Evolutionary conservation across 2,113 vertebrate species (phyloP), one percentile per base, ranked within the genome.

Genomic region (Strix aluco): DNA sequence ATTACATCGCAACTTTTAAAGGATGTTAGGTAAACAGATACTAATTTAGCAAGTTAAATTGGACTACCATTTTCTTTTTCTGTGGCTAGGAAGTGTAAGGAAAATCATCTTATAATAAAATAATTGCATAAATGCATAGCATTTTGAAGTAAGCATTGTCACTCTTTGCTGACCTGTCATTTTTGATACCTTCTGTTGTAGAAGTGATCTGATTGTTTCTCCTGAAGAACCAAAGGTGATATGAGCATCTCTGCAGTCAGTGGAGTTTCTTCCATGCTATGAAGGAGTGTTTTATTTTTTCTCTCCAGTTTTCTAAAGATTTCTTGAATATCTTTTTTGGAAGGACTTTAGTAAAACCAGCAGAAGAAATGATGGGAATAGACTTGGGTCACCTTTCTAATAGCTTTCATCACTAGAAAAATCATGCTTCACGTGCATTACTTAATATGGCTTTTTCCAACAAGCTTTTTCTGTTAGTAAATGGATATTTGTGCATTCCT

Each of bases 131-230:
- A 89, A 23, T 34, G 79, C 9, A 2, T 34, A 87, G 69, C 40
- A 30, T 66, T 85, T 73, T 88, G 73, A 90, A 52, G 17, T 84
- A 66, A 77, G 80, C 34, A 8, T 78, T 55, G 27, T 71, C 15
- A 4, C 38, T 65, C 71, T 63, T 87, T 81, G 47, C 79, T 98
- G 93, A 98, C 74, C 63, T 97, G 36, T 92, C 15, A 16, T 80
- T 85, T 93, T 96, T 96, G 80, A 46, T 98, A 15, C 94, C 30
- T 97, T 98, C 83, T 94, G 32, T 97, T 97, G 51, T 82, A 99
- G 99, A 99, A 98, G 98, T 99, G 96, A 98, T 99, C 97, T 99
- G 98, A 99, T 75, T 49, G 71, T 93, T 93, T 96, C 95, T 97
- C 95, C 95, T 94, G 97, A 98, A 98, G 97, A 97, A 98, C 96